phyloP scores from a whole-genome alignment of 2,888 invertebrate genomes.

The Sphinx pinastri region DNA sequence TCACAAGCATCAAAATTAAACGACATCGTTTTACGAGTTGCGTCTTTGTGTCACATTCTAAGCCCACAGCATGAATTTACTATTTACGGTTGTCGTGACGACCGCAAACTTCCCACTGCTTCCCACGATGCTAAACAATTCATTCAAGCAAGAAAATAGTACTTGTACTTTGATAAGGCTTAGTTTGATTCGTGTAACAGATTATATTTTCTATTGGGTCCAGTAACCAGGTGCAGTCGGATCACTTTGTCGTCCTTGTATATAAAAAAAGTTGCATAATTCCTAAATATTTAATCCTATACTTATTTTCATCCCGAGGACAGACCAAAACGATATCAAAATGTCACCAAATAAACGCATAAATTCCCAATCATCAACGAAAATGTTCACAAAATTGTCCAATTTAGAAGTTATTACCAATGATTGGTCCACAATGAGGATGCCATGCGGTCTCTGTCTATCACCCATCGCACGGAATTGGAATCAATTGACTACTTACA shows the following conservation, averaged over 20 bases:
- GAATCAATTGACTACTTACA: conserved; percentile 43
- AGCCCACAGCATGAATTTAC: not conserved
- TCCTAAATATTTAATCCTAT: too few species aligned
- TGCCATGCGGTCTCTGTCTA: conserved; percentile 37
- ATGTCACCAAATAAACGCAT: too few species aligned
- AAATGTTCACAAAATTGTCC: conserved; percentile 30
- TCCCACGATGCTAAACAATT: conserved; percentile 15
- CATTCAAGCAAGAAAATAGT: not conserved
- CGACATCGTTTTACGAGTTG: too few species aligned
- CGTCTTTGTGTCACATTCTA: too few species aligned
- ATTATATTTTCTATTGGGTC: too few species aligned
- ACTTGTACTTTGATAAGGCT: too few species aligned
- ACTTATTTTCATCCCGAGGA: too few species aligned
- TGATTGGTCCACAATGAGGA: conserved; percentile 52
- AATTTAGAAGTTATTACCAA: conserved; percentile 44
- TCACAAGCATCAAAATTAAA: too few species aligned
- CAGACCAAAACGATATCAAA: too few species aligned
- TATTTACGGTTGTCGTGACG: conserved; percentile 9
- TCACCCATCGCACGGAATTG: conserved; percentile 47
- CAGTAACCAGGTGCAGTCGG: not conserved
- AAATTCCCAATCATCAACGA: not conserved
- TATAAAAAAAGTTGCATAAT: too few species aligned
- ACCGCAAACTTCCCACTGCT: conserved; percentile 11
- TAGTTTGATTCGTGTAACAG: too few species aligned
- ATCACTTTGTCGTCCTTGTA: too few species aligned